These are phyloP conservation scores for Spatula versicolor DNA, from an alignment of 2,797 vertebrate species.

Conservation along the genomic window DNA sequence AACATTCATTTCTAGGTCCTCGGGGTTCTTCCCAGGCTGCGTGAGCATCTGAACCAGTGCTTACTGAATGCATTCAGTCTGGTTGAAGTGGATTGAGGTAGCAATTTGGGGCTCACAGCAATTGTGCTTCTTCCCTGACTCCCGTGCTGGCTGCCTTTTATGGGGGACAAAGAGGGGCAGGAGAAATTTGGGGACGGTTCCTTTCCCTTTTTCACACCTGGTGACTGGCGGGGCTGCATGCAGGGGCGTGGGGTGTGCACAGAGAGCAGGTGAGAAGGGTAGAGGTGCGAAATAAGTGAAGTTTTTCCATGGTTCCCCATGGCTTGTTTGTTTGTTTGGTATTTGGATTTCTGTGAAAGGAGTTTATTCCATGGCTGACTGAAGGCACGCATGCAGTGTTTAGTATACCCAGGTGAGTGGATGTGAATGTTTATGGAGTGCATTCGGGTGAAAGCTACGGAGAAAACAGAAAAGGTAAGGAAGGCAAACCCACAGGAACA, in stretches of 20 bases:
- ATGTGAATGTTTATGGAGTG: not conserved
- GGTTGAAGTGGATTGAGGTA: not conserved
- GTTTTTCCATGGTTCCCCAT: not conserved
- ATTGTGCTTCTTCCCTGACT: not conserved
- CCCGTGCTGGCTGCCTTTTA: not conserved
- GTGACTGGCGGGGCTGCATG: not conserved
- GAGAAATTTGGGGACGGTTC: not conserved
- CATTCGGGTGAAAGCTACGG: not conserved
- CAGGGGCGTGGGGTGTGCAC: not conserved
- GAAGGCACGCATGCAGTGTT: not conserved
- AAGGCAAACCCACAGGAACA: not conserved
- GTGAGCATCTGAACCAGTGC: not conserved
- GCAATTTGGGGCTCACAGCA: not conserved
- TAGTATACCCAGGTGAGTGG: not conserved
- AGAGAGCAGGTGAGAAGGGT: not conserved
- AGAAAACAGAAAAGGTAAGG: not conserved
- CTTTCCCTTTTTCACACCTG: not conserved
- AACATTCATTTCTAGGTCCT: not conserved
- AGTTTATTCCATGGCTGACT: constrained; percentile 2
- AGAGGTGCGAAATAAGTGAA: not conserved
- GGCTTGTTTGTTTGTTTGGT: constrained; percentile 20
- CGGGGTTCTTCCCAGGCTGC: not conserved
- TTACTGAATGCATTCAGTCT: not conserved
- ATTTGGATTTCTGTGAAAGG: constrained; percentile 28
- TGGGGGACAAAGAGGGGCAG: not conserved